Evolutionary conservation across 2,797 vertebrate genomes (phyloP), one percentile per base, ranked within the genome.

Genomic region (Sebastes diploproa): DNA sequence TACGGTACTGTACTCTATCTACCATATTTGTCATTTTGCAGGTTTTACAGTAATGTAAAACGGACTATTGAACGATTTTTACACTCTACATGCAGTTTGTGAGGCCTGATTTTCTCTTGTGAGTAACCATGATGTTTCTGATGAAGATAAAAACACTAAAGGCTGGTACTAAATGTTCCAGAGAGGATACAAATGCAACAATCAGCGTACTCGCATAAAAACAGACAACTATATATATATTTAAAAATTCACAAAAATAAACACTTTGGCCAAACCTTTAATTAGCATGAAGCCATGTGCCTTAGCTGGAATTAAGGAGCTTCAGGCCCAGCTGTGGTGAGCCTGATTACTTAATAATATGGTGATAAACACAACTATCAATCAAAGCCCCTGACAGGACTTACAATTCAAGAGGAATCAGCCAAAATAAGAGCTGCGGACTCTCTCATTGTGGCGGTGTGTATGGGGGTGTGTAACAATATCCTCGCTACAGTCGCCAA

Each of bases 321-420:
- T 95, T 90, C 84, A 90, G 90, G 81, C 84, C 80, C 82, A 81
- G 91, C 92, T 94, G 94, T 82, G 94, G 93, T 90, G 80, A 89
- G 84, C 78, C 90, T 96, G 95, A 96, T 95, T 95, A 93, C 94
- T 95, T 96, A 95, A 96, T 96, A 95, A 96, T 92, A 96, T 88
- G 89, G 90, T 95, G 94, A 95, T 95, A 93, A 95, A 95, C 92
- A 93, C 85, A 93, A 90, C 94, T 91, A 96, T 96, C 93, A 94
- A 96, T 96, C 95, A 95, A 91, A 92, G 58, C 72, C 64, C 62
- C 83, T 94, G 94, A 95, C 93, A 90, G 89, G 86, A 93, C 90
- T 92, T 92, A 90, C 93, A 95, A 94, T 94, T 94, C 91, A 92
- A 86, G 80, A 92, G 79, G 93, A 85, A 93, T 84, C 64, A 72